Conservation (phyloP, 2,888 invertebrate genomes). For the Ectemnius cavifrons region DNA sequence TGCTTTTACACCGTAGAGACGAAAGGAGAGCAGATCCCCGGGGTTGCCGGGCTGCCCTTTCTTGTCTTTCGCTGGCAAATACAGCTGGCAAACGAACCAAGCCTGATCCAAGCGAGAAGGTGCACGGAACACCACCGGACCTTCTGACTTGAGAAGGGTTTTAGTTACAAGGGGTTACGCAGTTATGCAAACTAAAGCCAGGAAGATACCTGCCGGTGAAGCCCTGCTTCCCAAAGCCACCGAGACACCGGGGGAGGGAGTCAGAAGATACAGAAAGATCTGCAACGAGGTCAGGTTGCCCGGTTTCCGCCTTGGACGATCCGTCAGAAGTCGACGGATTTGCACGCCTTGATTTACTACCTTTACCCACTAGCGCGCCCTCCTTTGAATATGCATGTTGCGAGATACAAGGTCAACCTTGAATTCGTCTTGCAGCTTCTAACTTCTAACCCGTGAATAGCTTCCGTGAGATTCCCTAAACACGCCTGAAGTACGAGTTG, state of each 20-base stretch:
- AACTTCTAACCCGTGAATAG: slow-evolving; percentile 13
- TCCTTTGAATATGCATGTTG: slow-evolving; percentile 60
- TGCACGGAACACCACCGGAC: slow-evolving; percentile 11
- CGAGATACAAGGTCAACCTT: slow-evolving; percentile 68
- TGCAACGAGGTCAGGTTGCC: slow-evolving; percentile 37
- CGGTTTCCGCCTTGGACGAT: slow-evolving; percentile 25
- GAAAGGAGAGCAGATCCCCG: slow-evolving; percentile 34
- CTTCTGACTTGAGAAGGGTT: slow-evolving; percentile 43
- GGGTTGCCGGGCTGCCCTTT: slow-evolving; percentile 19
- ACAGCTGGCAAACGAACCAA: neutral
- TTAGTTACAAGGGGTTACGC: slow-evolving; percentile 64
- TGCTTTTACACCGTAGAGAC: slow-evolving; percentile 34
- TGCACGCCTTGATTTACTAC: slow-evolving; percentile 70
- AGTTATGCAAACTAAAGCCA: slow-evolving; percentile 72
- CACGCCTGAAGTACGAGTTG: too few species aligned
- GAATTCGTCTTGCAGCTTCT: slow-evolving; percentile 38
- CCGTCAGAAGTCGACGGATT: slow-evolving; percentile 48
- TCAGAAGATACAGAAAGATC: too few species aligned
- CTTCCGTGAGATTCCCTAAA: neutral
- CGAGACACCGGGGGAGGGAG: neutral
- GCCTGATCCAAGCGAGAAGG: slow-evolving; percentile 9
- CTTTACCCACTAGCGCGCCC: slow-evolving; percentile 38
- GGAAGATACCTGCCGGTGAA: slow-evolving; percentile 63
- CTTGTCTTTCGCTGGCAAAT: slow-evolving; percentile 11
- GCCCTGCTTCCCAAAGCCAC: slow-evolving; percentile 28